Conservation (phyloP, 1,140 invertebrate species). For the Papilio glaucus region DNA sequence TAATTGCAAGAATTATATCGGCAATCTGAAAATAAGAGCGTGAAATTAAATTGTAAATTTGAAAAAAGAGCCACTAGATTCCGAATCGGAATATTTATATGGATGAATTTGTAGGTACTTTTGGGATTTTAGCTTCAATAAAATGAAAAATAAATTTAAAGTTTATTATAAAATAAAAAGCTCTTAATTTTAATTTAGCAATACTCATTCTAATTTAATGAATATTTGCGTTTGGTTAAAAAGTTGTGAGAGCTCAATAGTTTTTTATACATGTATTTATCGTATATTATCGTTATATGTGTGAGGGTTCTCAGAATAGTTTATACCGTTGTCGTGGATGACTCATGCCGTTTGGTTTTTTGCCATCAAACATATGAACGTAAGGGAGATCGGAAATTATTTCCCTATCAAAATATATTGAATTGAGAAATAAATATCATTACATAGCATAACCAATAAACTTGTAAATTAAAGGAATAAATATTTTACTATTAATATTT, state of each 20-base stretch:
- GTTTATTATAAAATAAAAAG: neutral
- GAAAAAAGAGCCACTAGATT: neutral
- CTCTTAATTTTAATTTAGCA: neutral
- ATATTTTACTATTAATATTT: no score
- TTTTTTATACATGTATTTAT: neutral
- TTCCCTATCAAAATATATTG: neutral
- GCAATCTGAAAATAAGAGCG: slow-evolving; percentile 6
- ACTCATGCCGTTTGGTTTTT: neutral
- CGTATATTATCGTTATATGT: no score
- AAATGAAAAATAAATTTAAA: no score
- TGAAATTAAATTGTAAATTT: slow-evolving; percentile 11
- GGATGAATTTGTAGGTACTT: no score
- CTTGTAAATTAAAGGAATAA: no score
- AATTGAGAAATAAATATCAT: neutral
- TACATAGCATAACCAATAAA: no score
- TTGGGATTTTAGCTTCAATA: no score
- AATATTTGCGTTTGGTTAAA: neutral
- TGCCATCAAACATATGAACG: neutral
- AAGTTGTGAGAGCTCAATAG: neutral
- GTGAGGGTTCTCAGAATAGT: neutral
- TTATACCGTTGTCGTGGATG: slow-evolving; percentile 8
- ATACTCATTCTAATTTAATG: neutral
- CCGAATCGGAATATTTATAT: neutral
- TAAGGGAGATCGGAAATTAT: neutral
- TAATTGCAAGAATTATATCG: slow-evolving; percentile 4